Conservation (phyloP, 2,888 invertebrate genomes). For the Rhynchonema sp. region DNA sequence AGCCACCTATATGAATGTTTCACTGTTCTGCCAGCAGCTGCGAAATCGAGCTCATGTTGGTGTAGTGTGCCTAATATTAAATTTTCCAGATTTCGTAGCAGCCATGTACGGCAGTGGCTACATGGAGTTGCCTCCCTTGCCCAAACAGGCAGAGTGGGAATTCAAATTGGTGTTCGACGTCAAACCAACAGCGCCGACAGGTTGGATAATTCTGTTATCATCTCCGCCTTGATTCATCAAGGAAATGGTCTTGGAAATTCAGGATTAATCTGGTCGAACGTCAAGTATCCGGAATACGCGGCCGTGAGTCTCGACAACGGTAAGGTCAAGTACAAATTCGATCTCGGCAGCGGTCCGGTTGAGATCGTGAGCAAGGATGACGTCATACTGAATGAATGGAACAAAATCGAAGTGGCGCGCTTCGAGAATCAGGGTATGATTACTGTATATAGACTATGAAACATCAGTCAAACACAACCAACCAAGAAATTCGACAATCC, state of each 20-base stretch:
- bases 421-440: constrained; percentile 44
- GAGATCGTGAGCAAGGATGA: constrained; percentile 40
- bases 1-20: no score
- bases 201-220: background rate
- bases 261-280: background rate
- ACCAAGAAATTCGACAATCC: no score
- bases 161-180: background rate
- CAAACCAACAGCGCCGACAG: background rate
- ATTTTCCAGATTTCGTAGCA: background rate
- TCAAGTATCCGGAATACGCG: constrained; percentile 8
- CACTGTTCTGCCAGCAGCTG: background rate
- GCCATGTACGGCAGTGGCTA: background rate
- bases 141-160: background rate
- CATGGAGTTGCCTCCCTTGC: background rate
- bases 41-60: no score
- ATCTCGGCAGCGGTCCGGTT: constrained; percentile 47
- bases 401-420: constrained; percentile 54
- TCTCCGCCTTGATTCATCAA: background rate
- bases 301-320: constrained; percentile 28
- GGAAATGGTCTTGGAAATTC: no score
- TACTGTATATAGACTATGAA: no score
- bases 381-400: constrained; percentile 77
- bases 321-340: constrained; percentile 29
- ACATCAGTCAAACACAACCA: no score
- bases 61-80: no score